Base-by-base conservation (phyloP, 2,888 invertebrate species). In the Troides oblongomaculatus region DNA sequence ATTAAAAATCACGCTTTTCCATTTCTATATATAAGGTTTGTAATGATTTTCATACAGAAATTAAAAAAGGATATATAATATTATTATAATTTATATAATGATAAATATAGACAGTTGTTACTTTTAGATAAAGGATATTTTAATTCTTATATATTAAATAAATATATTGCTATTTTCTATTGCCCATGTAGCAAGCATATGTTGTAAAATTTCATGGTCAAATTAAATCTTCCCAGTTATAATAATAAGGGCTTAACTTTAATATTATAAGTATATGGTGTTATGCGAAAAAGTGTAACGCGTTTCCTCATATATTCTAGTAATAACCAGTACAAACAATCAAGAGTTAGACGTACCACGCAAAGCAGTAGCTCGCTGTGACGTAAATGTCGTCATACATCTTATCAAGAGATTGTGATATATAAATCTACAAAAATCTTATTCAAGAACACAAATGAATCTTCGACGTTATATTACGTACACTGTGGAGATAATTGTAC, bases 1-100 rank as follows among this genome's bases (percentile, higher is more conserved):
- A 72, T 66, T 72, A 86, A 56, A 56, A 56, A 56, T 23, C 89
- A 90, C 90, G 88, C 90, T 88, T 88, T 87, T 84, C 82, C 88
- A 87, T 85, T 87, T 83, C 81, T 66, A 67, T 68, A 56, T 43
- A 12, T 46, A 66, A n/a, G 30, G n/a, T n/a, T 39, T 43, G 39
- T 25, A 46, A 46, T 46, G 46, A 3, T 46, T 12, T 46, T 12
- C 14, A 46, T 14, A 46, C 12, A 46, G 14, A 14, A 46, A 46
- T 46, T 46, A 59, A 12, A 25, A 21, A 59, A 59, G 10, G 30
- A 30, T 30, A 30, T 4, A 25, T 25, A 25, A 4, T 30, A 30
- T 4, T 4, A 3, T 30, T 25, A 59, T 18, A 58, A 23, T n/a
- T n/a, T 57, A 57, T 7, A 5, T 36, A 7, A 8, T 36, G 8